Base-by-base conservation (phyloP, 2,888 invertebrate species). In the Alentia gelatinosa region DNA sequence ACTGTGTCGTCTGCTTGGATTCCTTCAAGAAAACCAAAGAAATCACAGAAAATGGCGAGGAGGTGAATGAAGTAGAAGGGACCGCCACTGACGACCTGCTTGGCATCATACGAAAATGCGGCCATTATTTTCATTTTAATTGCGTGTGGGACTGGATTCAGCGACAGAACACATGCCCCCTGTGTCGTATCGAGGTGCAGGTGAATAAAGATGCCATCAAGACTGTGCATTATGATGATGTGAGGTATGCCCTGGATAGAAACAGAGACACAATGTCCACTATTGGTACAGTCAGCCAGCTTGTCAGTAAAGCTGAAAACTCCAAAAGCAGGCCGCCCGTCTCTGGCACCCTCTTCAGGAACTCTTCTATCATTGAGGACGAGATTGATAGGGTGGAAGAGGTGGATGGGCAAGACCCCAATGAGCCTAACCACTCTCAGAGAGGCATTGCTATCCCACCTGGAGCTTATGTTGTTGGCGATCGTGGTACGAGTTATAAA, bases 71-170 rank as follows among this genome's bases (percentile, higher is more conserved):
- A 35, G n/a, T 9, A 12, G 83, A 39, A 5, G 83, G 83, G n/a
- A 83, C 37, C 15, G 83, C 83, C 1, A 39, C 83, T 1, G 83
- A 39, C 9, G 39, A 39, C 42, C n/a, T 88, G 0, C 88, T 88
- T 1, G 88, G 88, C 19, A 50, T 88, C 50, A 88, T 88, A 26
- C 12, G 50, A 1, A 37, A 88, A 50, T 88, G 88, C 47, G 88
- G 88, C 5, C 88, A 88, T 88, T 88, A 88, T 30, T 88, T 88
- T 42, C 88, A 88, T 30, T 88, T 88, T 47, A 50, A 88, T 50
- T 88, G 88, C 33, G 50, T 88, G 40, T 88, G 88, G 88, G 47
- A 42, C 30, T 88, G 88, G 88, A 15, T 88, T 0, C n/a, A 88
- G 40, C n/a, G 47, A 1, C 15, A 88, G 1, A 50, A n/a, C 42